These are phyloP conservation scores for Luidia sarsii DNA, from an alignment of 53 echinoderm and acorn worm genomes.

Conservation along the genomic window DNA sequence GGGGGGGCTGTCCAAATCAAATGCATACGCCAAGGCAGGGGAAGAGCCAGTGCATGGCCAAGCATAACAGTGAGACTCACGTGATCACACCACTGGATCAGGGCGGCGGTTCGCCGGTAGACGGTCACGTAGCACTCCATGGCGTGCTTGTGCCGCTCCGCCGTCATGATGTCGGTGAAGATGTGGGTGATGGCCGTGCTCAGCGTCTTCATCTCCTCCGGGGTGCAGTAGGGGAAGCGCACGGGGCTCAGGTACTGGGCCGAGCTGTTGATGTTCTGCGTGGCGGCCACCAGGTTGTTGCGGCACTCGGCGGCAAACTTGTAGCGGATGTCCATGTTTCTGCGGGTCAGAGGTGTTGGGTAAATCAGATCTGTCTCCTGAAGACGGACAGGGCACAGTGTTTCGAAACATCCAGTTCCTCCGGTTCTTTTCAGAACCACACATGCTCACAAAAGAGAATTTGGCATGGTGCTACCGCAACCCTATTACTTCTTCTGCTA, in stretches of 20 bases:
- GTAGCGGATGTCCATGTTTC: constrained; percentile 70
- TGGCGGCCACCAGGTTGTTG: constrained; percentile 92
- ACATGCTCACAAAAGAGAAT: too few species aligned
- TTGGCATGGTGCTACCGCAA: too few species aligned
- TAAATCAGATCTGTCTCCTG: too few species aligned
- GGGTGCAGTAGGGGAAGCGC: constrained; percentile 97
- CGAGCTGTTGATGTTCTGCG: constrained; percentile 88
- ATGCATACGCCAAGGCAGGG: background rate
- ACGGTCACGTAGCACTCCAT: constrained; percentile 86
- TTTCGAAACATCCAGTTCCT: too few species aligned
- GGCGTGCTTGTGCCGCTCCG: constrained; percentile 88
- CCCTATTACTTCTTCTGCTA: too few species aligned
- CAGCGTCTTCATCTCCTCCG: constrained; percentile 76
- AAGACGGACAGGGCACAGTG: too few species aligned
- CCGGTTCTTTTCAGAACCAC: too few species aligned
- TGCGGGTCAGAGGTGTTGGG: too few species aligned
- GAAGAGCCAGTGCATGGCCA: background rate
- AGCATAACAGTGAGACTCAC: constrained; percentile 54
- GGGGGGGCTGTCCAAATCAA: background rate
- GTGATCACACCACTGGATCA: constrained; percentile 97
- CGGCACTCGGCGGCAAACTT: constrained; percentile 93
- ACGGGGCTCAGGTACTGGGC: constrained; percentile 88
- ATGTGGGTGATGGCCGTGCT: constrained; percentile 83
- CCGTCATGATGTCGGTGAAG: constrained; percentile 79
- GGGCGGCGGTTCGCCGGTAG: constrained; percentile 75